These are phyloP conservation scores for Cantharis flavilabris DNA, from an alignment of 2,888 invertebrate species.

Conservation along the genomic window DNA sequence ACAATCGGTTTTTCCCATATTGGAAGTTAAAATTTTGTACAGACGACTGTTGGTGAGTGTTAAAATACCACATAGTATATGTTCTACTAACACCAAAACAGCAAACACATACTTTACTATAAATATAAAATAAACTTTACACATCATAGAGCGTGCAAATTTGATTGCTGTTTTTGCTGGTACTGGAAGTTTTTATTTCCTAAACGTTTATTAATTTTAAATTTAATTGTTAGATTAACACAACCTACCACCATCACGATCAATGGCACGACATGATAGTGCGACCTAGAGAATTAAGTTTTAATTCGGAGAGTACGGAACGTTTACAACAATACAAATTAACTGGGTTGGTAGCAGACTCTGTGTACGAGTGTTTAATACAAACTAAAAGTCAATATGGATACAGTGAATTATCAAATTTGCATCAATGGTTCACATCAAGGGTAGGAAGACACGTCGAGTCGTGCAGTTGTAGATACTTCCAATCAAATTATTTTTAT, in stretches of 20 bases:
- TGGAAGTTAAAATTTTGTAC: slow-evolving; percentile 67
- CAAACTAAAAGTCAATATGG: slow-evolving; percentile 63
- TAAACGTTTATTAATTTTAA: background rate
- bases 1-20: slow-evolving; percentile 67
- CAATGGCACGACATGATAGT: slow-evolving; percentile 61
- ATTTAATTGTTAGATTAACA: slow-evolving; percentile 53
- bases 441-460: slow-evolving; percentile 42
- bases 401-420: slow-evolving; percentile 60
- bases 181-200: too few species aligned
- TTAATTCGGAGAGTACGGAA: slow-evolving; percentile 50
- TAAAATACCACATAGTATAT: background rate
- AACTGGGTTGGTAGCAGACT: slow-evolving; percentile 57
- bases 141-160: too few species aligned
- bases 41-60: slow-evolving; percentile 63
- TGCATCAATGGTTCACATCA: slow-evolving; percentile 60
- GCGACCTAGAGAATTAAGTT: slow-evolving; percentile 49
- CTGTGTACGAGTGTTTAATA: slow-evolving; percentile 62
- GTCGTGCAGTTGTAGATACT: background rate
- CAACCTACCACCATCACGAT: slow-evolving; percentile 58
- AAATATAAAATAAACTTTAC: too few species aligned
- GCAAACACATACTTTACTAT: too few species aligned
- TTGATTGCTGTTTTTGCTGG: too few species aligned
- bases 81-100: too few species aligned
- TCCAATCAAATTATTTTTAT: background rate
- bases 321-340: slow-evolving; percentile 57